Evolutionary conservation across 2,113 vertebrate species (phyloP), one percentile per base, ranked within the genome.

Genomic region (Poeciliopsis occidentalis): DNA sequence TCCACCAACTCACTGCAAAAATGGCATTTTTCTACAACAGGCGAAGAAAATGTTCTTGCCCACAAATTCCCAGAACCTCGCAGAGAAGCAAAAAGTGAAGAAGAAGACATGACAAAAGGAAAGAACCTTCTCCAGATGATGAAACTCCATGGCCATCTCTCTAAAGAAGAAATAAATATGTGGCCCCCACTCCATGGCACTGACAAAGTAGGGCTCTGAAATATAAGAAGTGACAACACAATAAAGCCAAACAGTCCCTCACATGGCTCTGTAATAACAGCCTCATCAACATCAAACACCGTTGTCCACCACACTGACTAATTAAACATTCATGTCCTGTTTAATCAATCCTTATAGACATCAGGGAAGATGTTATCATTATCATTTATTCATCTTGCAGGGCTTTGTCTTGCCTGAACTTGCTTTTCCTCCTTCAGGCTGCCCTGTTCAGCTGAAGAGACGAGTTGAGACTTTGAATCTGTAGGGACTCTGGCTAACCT

Each of bases 111-210:
- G 4, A 44, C 34, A 34, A 44, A 30, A 15, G 27, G 19, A n/a
- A 61, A 26, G 12, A 37, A 98, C 98, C 97, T 99, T 99, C 90
- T 99, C 98, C 64, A 99, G 91, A 86, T 97, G 98, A 92, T 97
- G 98, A 85, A 97, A 99, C 89, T 99, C 98, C 96, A 99, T 98
- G 1, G 97, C 98, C 26, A 99, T 97, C 91, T 99, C 98, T 79
- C 97, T 92, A 94, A 99, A 98, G 95, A 99, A 99, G 94, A 99
- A 99, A 87, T 99, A 99, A 82, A 99, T 95, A 27, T 99, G 97
- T 78, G 95, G 94, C 19, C 94, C 96, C 96, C 97, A 99, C 69
- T 99, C 97, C 87, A 99, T 96, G 0, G 97, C 95, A 0, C 97
- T 97, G 77, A 99, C 96, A 0, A 99, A 99, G 89, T 96, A 98